phyloP scores from a whole-genome alignment of 2,888 invertebrate species.

The Deilephila elpenor region DNA sequence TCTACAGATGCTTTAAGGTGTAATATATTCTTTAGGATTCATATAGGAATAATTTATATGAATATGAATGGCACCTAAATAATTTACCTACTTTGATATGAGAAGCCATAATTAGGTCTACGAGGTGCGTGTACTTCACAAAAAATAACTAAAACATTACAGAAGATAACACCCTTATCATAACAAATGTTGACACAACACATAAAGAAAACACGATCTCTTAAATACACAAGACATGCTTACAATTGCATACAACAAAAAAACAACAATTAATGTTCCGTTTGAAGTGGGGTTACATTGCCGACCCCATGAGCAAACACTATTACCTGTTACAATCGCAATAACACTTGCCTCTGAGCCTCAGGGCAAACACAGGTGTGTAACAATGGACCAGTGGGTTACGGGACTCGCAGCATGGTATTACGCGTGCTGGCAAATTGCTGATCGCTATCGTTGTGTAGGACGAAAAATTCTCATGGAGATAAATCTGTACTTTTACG shows the following conservation, averaged over 20 bases:
- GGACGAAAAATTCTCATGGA: neutral
- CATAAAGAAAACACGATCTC: neutral
- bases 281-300: conserved; percentile 26
- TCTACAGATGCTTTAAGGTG: no score
- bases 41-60: no score
- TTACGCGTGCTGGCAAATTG: conserved; percentile 13
- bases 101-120: no score
- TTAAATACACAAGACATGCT: neutral
- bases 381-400: conserved; percentile 26
- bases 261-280: conserved; percentile 4
- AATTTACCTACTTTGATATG: no score
- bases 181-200: neutral
- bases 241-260: neutral
- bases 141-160: no score
- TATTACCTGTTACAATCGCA: conserved; percentile 52
- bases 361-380: conserved; percentile 76
- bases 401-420: no score
- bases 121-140: no score
- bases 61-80: no score
- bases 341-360: conserved; percentile 64
- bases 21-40: no score
- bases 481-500: neutral
- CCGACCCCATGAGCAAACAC: conserved; percentile 30
- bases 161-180: neutral
- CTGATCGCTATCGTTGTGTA: conserved; percentile 5